Percentiles rank a stretch among this genome's conserved stretches.
These are phyloP conservation scores for Lamproptera curius DNA, from an alignment of 2,888 invertebrate species.

Conservation along the genomic window DNA sequence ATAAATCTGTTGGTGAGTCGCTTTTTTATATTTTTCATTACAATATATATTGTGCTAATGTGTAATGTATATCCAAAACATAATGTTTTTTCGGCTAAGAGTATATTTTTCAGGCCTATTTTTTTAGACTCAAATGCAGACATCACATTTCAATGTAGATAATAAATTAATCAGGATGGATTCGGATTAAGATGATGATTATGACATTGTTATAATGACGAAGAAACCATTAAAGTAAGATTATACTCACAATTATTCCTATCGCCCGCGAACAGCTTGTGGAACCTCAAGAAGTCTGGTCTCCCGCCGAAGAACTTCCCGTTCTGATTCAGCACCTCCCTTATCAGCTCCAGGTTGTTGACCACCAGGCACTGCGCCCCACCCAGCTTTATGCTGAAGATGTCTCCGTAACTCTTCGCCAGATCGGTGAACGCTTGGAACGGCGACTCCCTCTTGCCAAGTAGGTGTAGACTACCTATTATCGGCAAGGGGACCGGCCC, in stretches of 20 bases:
- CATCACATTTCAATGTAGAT: too few relatives aligned
- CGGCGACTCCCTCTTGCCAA: conserved; percentile 81
- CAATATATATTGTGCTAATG: too few relatives aligned
- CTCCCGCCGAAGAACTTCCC: conserved; percentile 90
- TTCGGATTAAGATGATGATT: too few relatives aligned
- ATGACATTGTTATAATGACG: too few relatives aligned
- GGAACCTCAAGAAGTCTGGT: conserved; percentile 88
- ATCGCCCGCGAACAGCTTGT: conserved; percentile 90
- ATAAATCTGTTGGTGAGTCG: too few relatives aligned
- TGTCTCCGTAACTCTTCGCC: conserved; percentile 83
- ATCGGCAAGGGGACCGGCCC: conserved; percentile 83
- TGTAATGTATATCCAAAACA: too few relatives aligned
- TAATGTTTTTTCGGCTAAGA: too few relatives aligned
- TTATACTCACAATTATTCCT: conserved; percentile 89
- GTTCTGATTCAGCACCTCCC: conserved; percentile 87
- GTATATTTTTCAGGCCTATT: too few relatives aligned
- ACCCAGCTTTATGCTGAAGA: conserved; percentile 84
- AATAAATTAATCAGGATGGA: too few relatives aligned
- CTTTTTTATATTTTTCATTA: too few relatives aligned
- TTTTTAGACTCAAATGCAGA: too few relatives aligned
- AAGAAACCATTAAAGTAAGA: conserved; percentile 5
- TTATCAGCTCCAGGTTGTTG: conserved; percentile 83
- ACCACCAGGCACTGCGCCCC: conserved; percentile 84
- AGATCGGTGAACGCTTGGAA: conserved; percentile 86
- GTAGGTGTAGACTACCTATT: conserved; percentile 83